Base-by-base conservation (phyloP, 2,888 invertebrate species). In the Melinopterus prodromus region DNA sequence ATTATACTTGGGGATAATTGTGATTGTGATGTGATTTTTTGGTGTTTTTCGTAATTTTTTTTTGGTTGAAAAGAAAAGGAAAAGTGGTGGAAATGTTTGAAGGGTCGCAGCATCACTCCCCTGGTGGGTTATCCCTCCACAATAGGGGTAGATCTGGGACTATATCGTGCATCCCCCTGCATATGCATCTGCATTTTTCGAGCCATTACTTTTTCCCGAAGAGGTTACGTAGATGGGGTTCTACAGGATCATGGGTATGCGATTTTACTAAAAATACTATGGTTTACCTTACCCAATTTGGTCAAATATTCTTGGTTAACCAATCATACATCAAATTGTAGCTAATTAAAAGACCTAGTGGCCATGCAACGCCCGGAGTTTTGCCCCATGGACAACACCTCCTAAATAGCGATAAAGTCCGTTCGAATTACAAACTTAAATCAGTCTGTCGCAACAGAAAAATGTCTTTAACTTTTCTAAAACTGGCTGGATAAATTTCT, bases 211-310 rank as follows among this genome's bases (percentile, higher is more conserved):
- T 93, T 87, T 93, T 93, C 87, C 93, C 93, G 80, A 92, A 93
- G 84, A 91, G 92, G 85, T 90, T 94, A 79, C 92, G 93, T 86
- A 90, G 94, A 88, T 94, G 94, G 94, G 93, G 93, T 81, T 94
- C 94, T 82, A 93, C 94, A 1, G 94, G 94, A 87, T 94, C 94
- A 84, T 94, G 94, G 94, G 94, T 94, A 90, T 74, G 74, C 26
- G 1, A 26, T 26, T 26, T 26, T 26, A 26, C 26, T 26, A 26
- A 26, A 26, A 26, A 26, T 26, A 26, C 1, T 26, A 26, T 26
- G 26, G 26, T 26, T 3, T 26, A 3, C 3, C 26, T 26, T 2
- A 26, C 26, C 26, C 26, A 26, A 26, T 26, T 26, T 26, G 26
- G 26, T 3, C 26, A 26, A 26, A 26, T 2, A 26, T 26, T 26